Conservation (phyloP, 1,140 invertebrate species). For the Aphaenogaster rudis region DNA sequence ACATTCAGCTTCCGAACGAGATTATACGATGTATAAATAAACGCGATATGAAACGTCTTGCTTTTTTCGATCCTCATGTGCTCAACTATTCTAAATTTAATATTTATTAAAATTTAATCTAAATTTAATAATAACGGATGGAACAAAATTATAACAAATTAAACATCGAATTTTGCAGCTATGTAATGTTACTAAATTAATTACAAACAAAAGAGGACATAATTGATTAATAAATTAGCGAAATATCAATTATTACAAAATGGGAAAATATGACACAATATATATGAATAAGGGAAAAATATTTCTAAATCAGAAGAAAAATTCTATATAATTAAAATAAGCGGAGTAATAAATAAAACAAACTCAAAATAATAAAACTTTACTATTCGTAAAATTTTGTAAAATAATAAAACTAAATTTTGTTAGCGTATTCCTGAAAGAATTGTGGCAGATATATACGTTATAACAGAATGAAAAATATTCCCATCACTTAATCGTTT, state of each 20-base stretch:
- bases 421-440: not conserved
- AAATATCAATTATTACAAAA: not conserved
- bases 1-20: not conserved
- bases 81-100: slow-evolving; percentile 63
- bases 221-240: slow-evolving; percentile 16
- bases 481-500: not conserved
- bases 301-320: not conserved
- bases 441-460: not conserved
- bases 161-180: not conserved
- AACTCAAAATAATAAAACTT: not conserved
- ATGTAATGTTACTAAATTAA: slow-evolving; percentile 22
- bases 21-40: slow-evolving; percentile 53
- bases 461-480: not conserved
- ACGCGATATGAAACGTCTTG: slow-evolving; percentile 46
- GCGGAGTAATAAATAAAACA: not conserved
- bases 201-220: not conserved
- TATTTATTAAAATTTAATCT: not conserved
- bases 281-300: not conserved
- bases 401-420: slow-evolving; percentile 12
- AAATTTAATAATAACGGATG: not conserved
- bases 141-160: not conserved
- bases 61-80: slow-evolving; percentile 22
- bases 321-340: not conserved
- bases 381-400: not conserved
- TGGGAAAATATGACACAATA: not conserved